These are phyloP conservation scores for Leptinotarsa lineolata DNA, from an alignment of 1,140 invertebrate genomes.

Conservation along the genomic window DNA sequence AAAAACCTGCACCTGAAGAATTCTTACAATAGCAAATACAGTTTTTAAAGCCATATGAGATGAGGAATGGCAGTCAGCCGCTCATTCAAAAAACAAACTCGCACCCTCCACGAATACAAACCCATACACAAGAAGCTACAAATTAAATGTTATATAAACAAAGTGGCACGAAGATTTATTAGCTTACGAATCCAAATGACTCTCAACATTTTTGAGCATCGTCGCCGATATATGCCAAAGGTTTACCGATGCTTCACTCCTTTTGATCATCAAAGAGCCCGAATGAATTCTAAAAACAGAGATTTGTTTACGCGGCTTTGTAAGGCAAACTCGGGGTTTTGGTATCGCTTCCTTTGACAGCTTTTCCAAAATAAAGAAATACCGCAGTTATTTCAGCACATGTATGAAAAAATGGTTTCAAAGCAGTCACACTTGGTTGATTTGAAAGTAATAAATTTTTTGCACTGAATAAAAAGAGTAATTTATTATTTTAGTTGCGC, in stretches of 20 bases:
- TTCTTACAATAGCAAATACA: no score
- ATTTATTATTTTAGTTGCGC: no score
- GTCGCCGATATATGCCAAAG: slow-evolving; percentile 2
- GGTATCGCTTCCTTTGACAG: slow-evolving; percentile 7
- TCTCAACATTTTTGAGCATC: slow-evolving; percentile 15
- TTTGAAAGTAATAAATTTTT: no score
- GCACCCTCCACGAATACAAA: background rate
- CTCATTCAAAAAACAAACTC: slow-evolving; percentile 17
- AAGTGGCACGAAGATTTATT: slow-evolving; percentile 11
- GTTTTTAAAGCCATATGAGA: background rate
- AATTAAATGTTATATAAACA: slow-evolving; percentile 26
- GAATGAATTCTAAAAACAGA: background rate
- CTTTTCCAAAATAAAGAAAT: slow-evolving; percentile 9
- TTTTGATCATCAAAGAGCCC: slow-evolving; percentile 20
- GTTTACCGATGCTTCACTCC: slow-evolving; percentile 5
- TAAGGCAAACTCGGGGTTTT: background rate
- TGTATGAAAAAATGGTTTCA: background rate
- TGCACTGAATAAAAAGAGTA: no score
- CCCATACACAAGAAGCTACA: slow-evolving; percentile 20
- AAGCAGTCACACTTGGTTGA: background rate
- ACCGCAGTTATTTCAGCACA: background rate
- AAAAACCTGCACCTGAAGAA: no score
- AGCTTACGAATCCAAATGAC: slow-evolving; percentile 19
- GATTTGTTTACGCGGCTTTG: background rate
- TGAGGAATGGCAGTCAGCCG: slow-evolving; percentile 4